phyloP scores from a whole-genome alignment of 2,113 vertebrate species.

The Calonectris borealis region DNA sequence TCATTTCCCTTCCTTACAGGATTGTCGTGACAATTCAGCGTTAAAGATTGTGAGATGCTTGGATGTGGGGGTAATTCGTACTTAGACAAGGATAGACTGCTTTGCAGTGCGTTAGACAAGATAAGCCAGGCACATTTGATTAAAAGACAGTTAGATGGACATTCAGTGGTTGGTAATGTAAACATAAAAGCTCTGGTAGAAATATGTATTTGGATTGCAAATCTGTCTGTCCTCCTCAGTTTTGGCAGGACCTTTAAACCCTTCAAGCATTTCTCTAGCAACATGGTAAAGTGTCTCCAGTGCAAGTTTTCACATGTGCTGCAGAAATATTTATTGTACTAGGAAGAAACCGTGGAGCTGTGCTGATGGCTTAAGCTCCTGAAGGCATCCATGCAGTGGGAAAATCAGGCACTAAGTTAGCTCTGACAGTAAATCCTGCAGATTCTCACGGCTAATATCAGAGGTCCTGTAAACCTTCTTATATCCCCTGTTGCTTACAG shows the following conservation, averaged over 20 bases:
- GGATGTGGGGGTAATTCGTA: neutral
- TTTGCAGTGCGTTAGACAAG: neutral
- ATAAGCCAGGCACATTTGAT: neutral
- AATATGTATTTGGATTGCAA: neutral
- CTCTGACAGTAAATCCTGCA: neutral
- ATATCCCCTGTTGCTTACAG: neutral
- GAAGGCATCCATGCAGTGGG: neutral
- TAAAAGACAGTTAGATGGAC: neutral
- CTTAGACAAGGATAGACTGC: neutral
- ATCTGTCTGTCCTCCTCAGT: neutral
- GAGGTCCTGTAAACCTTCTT: neutral
- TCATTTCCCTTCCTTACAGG: neutral
- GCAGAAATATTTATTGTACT: neutral
- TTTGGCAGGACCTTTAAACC: constrained; percentile 19
- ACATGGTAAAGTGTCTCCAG: neutral
- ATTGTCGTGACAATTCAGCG: neutral
- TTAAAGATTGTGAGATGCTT: neutral
- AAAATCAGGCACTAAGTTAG: neutral
- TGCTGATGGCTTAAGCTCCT: neutral
- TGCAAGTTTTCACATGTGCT: constrained; percentile 10
- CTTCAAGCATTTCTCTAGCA: neutral
- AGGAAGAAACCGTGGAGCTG: neutral
- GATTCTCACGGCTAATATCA: neutral
- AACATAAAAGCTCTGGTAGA: neutral
- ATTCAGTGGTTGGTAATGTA: neutral